Conservation (phyloP, 2,797 vertebrate genomes). For the Alauda arvensis region DNA sequence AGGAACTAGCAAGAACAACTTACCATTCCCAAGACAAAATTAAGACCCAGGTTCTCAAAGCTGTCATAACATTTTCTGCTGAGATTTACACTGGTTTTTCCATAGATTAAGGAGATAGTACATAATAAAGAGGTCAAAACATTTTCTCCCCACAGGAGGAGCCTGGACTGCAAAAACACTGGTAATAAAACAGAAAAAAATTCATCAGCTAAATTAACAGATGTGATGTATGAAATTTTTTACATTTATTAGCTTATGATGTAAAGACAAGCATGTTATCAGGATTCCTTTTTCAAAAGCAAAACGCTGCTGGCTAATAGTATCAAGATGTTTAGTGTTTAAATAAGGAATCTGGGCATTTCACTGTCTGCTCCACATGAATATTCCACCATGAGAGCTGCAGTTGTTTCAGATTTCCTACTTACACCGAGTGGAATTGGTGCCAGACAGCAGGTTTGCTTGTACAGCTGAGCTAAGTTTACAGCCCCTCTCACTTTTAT, state of each 20-base stretch:
- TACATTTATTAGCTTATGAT: background rate
- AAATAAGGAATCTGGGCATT: background rate
- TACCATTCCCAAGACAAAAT: background rate
- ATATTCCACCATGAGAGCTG: background rate
- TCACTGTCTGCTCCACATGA: rapidly evolving
- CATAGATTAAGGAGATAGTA: background rate
- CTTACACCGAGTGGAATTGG: slow-evolving; percentile 1
- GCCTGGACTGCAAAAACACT: background rate
- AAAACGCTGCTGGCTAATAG: background rate
- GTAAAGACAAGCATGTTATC: background rate
- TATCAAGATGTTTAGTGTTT: slow-evolving; percentile 4
- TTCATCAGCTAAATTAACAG: background rate
- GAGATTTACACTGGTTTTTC: background rate
- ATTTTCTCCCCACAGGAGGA: background rate
- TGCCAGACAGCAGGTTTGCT: slow-evolving; percentile 43
- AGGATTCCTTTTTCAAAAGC: background rate
- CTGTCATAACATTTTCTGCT: background rate
- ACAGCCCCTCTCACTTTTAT: background rate
- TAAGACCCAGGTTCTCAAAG: background rate
- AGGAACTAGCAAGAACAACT: background rate
- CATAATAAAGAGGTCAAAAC: background rate
- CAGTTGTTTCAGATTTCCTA: slow-evolving; percentile 40
- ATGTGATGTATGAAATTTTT: background rate
- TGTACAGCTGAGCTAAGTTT: slow-evolving; percentile 48
- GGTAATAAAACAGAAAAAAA: background rate